phyloP scores from a whole-genome alignment of 2,113 vertebrate species.

The Bos javanicus region DNA sequence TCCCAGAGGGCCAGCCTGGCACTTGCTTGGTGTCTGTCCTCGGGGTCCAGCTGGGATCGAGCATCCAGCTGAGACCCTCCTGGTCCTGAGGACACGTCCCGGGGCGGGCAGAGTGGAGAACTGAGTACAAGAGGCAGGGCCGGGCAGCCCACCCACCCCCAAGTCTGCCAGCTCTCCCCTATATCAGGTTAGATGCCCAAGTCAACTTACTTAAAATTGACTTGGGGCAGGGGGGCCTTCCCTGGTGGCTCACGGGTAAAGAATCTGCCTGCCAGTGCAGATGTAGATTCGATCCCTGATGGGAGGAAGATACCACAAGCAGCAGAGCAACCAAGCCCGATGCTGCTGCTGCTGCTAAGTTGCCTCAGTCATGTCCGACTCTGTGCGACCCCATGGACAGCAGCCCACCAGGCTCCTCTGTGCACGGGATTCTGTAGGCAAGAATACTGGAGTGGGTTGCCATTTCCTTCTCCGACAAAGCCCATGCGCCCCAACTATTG shows the following conservation, averaged over 20 bases:
- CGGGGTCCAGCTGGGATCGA: background rate
- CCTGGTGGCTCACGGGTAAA: background rate
- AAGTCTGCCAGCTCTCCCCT: rapidly evolving
- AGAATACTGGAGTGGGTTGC: background rate
- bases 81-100: background rate
- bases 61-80: background rate
- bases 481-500: rapidly evolving
- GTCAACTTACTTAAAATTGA: background rate
- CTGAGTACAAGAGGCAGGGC: background rate
- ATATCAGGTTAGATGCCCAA: background rate
- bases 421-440: background rate
- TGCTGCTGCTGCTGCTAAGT: background rate
- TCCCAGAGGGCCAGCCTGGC: background rate
- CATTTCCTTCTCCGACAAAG: background rate
- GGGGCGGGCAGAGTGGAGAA: rapidly evolving
- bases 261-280: background rate
- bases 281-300: background rate
- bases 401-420: background rate
- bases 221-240: background rate
- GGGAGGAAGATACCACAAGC: background rate
- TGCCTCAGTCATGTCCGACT: background rate
- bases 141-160: rapidly evolving
- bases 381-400: background rate
- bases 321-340: background rate
- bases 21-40: too few species aligned